Evolutionary conservation across 64 coral and sea anemone genomes (phyloP), one percentile per base, ranked within the genome.

Genomic region (Platygyra sinensis): DNA sequence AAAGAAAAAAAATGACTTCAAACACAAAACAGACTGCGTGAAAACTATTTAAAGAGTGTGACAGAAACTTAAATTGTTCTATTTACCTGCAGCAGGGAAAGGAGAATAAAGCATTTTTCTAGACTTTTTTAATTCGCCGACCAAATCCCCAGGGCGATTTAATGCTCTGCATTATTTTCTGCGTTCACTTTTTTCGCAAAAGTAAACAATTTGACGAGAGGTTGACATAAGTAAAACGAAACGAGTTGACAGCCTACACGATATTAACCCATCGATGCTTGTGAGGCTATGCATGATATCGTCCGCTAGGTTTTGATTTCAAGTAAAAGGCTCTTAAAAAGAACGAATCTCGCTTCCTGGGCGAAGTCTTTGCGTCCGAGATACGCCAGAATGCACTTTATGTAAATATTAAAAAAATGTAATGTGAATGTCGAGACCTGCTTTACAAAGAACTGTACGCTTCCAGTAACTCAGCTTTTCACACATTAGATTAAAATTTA

Each of bases 321-420:
- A 46, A 46, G 42, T 46, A 69, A 69, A 69, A 27, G 65, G 65
- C 65, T 10, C 22, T 69, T 27, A 28, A 69, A 57, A 57, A n/a
- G 22, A 69, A 69, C 65, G 3, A 5, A 11, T 69, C 25, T 69
- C 65, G 65, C n/a, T 69, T 25, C 22, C 24, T 1, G 0, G 25
- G 65, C 65, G 60, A 20, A 29, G 61, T n/a, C 49, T 83, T n/a
- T 80, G 36, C 39, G 12, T 4, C 63, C 0, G 13, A 71, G 81
- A 28, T 52, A 63, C 81, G 62, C 62, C 36, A 85, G 60, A 50
- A 85, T 42, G 63, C 19, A 31, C 32, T 71, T 46, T 72, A 36
- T 71, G 62, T 85, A 83, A 83, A 83, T 85, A 52, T 55, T 50
- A 14, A 14, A 85, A n/a, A 71, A 71, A 71, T 51, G n/a, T 72